Conservation (phyloP, 1,140 invertebrate species). For the Atta texana region DNA sequence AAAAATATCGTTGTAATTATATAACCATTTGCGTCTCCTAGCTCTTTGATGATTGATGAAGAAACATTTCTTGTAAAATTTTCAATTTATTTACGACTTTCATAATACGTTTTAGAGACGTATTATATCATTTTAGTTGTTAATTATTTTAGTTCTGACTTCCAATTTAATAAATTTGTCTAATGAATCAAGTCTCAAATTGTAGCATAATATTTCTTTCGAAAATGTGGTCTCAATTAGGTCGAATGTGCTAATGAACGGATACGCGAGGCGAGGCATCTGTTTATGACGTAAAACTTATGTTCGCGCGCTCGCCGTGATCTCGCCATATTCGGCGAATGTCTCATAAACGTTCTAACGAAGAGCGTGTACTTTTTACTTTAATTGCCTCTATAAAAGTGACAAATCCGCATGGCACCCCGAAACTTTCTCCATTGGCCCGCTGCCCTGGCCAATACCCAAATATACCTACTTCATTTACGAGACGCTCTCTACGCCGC, state of each 20-base stretch:
- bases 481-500: background rate
- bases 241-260: conserved; percentile 16
- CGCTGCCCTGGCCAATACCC: conserved; percentile 57
- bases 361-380: conserved; percentile 53
- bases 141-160: background rate
- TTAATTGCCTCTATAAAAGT: conserved; percentile 60
- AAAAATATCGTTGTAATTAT: too few relatives aligned
- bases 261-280: background rate
- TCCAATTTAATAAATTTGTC: background rate
- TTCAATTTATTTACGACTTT: background rate
- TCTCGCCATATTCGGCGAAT: conserved; percentile 5
- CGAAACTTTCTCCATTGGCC: conserved; percentile 60
- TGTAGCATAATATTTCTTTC: background rate
- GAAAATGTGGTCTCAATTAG: conserved; percentile 36
- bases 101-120: background rate
- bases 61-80: background rate
- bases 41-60: background rate
- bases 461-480: conserved; percentile 62
- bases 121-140: background rate
- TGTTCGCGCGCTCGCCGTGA: background rate
- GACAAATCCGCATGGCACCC: conserved; percentile 46
- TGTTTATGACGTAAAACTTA: conserved; percentile 42
- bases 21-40: background rate
- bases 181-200: conserved; percentile 20
- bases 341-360: conserved; percentile 33